phyloP scores from a whole-genome alignment of 2,113 vertebrate species.

The Ornithorhynchus anatinus region DNA sequence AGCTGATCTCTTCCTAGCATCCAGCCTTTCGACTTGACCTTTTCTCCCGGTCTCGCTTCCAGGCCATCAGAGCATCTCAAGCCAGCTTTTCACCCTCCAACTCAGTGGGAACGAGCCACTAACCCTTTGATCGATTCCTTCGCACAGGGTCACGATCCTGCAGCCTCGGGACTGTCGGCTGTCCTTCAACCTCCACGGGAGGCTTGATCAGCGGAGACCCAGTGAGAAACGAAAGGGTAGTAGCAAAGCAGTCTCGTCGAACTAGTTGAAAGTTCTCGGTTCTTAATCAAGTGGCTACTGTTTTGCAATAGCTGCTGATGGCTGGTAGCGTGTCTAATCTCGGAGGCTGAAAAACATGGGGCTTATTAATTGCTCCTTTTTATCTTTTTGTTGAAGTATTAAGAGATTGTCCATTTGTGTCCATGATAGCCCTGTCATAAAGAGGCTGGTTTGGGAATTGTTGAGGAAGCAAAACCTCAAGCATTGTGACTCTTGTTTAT shows the following conservation, averaged over 20 bases:
- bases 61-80: too few relatives aligned
- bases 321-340: background rate
- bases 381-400: background rate
- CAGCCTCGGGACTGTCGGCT: too few relatives aligned
- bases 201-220: too few relatives aligned
- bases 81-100: too few relatives aligned
- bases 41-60: too few relatives aligned
- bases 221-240: background rate
- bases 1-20: too few relatives aligned
- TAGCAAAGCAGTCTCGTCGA: background rate
- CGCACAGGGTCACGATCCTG: too few relatives aligned
- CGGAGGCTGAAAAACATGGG: background rate
- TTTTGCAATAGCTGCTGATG: background rate
- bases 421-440: background rate
- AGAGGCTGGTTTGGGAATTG: background rate
- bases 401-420: background rate
- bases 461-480: background rate
- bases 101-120: too few relatives aligned
- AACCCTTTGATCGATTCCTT: too few relatives aligned
- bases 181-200: too few relatives aligned
- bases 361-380: background rate
- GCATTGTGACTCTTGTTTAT: background rate
- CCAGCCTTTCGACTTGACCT: too few relatives aligned
- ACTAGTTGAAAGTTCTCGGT: background rate
- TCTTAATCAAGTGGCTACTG: background rate